Base-by-base conservation (phyloP, 2,113 vertebrate species). In the Phalacrocorax brasilianus region DNA sequence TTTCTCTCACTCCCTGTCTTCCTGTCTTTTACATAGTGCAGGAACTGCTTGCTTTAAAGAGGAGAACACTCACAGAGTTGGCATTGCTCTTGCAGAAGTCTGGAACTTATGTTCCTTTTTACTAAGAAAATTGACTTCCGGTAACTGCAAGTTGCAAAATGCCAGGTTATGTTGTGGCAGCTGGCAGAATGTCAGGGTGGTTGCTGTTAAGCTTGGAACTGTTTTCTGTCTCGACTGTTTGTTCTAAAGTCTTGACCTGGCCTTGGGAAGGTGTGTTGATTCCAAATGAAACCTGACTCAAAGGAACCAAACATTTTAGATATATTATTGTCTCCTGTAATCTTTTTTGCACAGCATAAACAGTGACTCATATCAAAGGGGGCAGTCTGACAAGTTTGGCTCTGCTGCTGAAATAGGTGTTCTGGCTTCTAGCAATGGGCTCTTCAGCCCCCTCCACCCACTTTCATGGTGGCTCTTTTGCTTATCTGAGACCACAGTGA, bases 61-160 rank as follows among this genome's bases (percentile, higher is more conserved):
- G 40, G 49, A 78, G 45, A 66, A 18, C 12, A 7, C 71, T 87
- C 9, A 27, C 18, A 86, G 56, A 67, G 52, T 52, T 87, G 65
- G 18, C 40, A 32, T 75, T 67, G 59, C 67, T 91, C 35, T 92
- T 90, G 86, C 47, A 95, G 61, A 84, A 91, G 61, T 24, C 52
- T 85, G 89, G 87, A 89, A 49, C 62, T 19, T 47, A 10, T 17
- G 71, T 94, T 93, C 71, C 67, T 59, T 96, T 82, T 82, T 89
- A 88, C 50, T 58, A 28, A 94, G 85, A 89, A 70, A 85, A 61
- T 32, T 47, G 50, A 70, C 78, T 96, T 96, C 95, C 89, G 73
- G 38, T 96, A 85, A 40, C 74, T 50, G 26, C 65, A 38, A 61
- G 67, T 91, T 95, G 78, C 93, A 90, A 76, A 93, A 89, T 83